Conservation (phyloP, 2,888 invertebrate species). For the Diadromus collaris region DNA sequence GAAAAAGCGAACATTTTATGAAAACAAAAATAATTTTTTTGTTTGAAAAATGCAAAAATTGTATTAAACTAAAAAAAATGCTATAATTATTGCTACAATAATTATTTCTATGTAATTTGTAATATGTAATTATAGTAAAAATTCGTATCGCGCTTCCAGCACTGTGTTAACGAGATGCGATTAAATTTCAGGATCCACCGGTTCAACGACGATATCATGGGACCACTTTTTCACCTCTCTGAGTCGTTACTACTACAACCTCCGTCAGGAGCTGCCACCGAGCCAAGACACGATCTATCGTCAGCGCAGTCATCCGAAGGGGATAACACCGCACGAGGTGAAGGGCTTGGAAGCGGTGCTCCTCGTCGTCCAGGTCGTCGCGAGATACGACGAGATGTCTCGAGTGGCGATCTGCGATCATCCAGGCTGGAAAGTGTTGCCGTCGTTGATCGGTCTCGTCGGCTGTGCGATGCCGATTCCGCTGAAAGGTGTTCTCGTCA, state of each 20-base stretch:
- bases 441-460: constrained; percentile 90
- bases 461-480: constrained; percentile 93
- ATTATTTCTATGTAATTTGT: too few relatives aligned
- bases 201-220: constrained; percentile 86
- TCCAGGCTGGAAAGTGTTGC: constrained; percentile 92
- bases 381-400: constrained; percentile 90
- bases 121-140: neutral
- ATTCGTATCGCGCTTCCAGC: neutral
- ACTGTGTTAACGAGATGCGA: neutral
- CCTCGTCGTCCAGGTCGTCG: constrained; percentile 88
- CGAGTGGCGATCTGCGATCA: constrained; percentile 93
- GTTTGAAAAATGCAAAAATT: too few relatives aligned
- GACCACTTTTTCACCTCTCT: constrained; percentile 93
- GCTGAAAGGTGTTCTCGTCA: constrained; percentile 92
- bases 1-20: too few relatives aligned
- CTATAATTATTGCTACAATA: too few relatives aligned
- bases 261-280: constrained; percentile 86
- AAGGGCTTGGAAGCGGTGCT: constrained; percentile 93
- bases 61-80: too few relatives aligned
- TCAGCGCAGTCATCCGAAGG: constrained; percentile 81
- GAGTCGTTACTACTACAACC: constrained; percentile 86
- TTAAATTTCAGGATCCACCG: constrained; percentile 73
- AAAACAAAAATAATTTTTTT: too few relatives aligned
- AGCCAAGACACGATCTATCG: constrained; percentile 85
- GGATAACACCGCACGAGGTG: constrained; percentile 90